Base-by-base conservation (phyloP, 1,140 invertebrate genomes). In the Diabrotica virgifera region DNA sequence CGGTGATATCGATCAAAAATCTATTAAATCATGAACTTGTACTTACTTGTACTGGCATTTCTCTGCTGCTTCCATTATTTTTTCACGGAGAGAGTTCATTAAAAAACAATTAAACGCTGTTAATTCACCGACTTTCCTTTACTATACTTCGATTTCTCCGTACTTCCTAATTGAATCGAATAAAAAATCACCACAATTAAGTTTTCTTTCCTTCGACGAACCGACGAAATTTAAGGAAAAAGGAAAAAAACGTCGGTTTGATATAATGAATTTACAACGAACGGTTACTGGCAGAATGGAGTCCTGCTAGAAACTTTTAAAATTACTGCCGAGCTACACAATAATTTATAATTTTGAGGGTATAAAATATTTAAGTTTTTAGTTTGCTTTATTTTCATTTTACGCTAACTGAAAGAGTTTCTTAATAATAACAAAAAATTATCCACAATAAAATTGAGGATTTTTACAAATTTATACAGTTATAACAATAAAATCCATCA, bases 131-230 rank as follows among this genome's bases (percentile, higher is more conserved):
- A 57, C 36, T 37, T n/a, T 36, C 55, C 37, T 36, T 7, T 12
- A 57, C 24, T 36, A n/a, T 57, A 36, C 55, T 57, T 57, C 55
- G 55, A 57, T 57, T 36, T 57, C 55, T 57, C 55, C 40, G 40
- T 57, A 40, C 55, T 57, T 57, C 55, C 55, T 57, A 57, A 57
- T 57, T 57, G 55, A 57, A 57, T 57, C 55, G 55, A 57, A 57
- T 57, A 37, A 57, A 57, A 57, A 57, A 57, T 57, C 55, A 57
- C 55, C 55, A 57, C 55, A 57, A 57, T 57, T 36, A 57, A 57
- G 35, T 57, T 36, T 57, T 57, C 24, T 37, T 57, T 46, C 40
- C 40, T 46, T 46, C 40, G 55, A 57, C 12, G 36, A 36, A 57
- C 24, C 35, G 52, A 13, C 9, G 12, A 36, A 24, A 57, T 57